phyloP scores from a whole-genome alignment of 2,113 vertebrate species.

The Tinamus guttatus region DNA sequence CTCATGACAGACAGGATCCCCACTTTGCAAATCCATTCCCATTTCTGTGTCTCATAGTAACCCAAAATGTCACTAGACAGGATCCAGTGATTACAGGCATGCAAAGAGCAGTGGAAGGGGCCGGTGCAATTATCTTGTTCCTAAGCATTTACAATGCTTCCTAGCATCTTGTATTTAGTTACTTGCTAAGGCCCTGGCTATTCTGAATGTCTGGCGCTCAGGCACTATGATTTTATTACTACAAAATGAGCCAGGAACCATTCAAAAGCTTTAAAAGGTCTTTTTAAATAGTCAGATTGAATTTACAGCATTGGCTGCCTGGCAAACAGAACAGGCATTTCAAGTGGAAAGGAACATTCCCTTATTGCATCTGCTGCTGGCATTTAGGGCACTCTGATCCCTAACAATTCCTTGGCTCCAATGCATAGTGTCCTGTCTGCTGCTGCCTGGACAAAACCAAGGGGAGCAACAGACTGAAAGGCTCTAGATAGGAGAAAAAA shows the following conservation, averaged over 20 bases:
- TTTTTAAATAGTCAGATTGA: constrained; percentile 61
- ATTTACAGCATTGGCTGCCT: constrained; percentile 64
- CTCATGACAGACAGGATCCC: constrained; percentile 1
- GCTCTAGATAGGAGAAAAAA: background rate
- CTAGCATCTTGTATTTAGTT: constrained; percentile 39
- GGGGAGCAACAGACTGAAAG: background rate
- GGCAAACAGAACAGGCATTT: constrained; percentile 53
- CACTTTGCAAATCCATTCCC: background rate
- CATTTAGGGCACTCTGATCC: background rate
- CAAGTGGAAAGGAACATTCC: constrained; percentile 27
- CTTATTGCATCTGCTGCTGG: constrained; percentile 51
- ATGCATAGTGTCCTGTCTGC: background rate
- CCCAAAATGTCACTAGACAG: constrained; percentile 26
- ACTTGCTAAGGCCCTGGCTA: constrained; percentile 29
- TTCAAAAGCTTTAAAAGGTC: constrained; percentile 59
- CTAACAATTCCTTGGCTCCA: constrained; percentile 2
- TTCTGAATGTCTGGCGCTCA: constrained; percentile 26
- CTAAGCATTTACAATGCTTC: background rate
- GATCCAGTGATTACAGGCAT: background rate
- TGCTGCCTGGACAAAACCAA: background rate
- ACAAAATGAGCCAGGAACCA: constrained; percentile 55
- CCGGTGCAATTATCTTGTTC: constrained; percentile 20
- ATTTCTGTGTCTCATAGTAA: background rate
- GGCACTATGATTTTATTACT: constrained; percentile 48
- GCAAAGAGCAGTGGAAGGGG: background rate